These are phyloP conservation scores for Acipenser transmontanus DNA, from an alignment of 2,797 vertebrate species.

Conservation along the genomic window DNA sequence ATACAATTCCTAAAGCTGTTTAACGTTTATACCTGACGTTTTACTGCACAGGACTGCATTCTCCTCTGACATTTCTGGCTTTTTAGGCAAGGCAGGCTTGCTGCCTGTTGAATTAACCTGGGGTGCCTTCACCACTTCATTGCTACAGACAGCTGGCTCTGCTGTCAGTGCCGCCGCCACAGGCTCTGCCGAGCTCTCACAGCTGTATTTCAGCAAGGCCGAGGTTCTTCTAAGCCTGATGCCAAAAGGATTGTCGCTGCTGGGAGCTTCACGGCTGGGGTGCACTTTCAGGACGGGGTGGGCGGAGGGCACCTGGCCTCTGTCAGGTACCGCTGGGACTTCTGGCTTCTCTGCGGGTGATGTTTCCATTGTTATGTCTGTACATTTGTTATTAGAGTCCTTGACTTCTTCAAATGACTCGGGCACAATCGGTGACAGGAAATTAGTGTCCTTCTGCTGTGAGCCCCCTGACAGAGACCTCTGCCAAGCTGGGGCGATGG, in stretches of 20 bases:
- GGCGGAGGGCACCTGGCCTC: conserved; percentile 17
- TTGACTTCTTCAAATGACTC: conserved; percentile 37
- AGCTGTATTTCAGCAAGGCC: conserved; percentile 54
- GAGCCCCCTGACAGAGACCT: conserved; percentile 46
- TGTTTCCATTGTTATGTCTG: conserved; percentile 26
- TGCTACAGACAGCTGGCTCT: conserved; percentile 11
- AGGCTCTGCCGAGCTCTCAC: conserved; percentile 44
- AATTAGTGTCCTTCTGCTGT: conserved; percentile 40
- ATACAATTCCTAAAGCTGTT: too few species aligned
- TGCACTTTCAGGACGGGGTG: conserved; percentile 13
- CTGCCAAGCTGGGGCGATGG: conserved; percentile 61
- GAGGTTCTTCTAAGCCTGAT: conserved; percentile 69
- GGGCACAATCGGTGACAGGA: conserved; percentile 26
- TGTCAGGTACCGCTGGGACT: conserved; percentile 17
- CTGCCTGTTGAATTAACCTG: conserved; percentile 4
- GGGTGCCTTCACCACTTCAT: conserved; percentile 26
- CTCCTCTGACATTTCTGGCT: conserved; percentile 43
- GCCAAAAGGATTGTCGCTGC: conserved; percentile 66
- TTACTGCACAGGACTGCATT: conserved; percentile 40
- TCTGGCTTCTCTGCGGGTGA: conserved; percentile 26
- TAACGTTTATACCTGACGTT: conserved; percentile 29
- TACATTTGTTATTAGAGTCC: neutral
- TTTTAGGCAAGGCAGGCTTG: conserved; percentile 46
- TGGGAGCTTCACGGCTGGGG: conserved; percentile 28
- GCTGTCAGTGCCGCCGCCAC: conserved; percentile 24